Conservation (phyloP, 2,888 invertebrate genomes). For the Heteropelma amictum region DNA sequence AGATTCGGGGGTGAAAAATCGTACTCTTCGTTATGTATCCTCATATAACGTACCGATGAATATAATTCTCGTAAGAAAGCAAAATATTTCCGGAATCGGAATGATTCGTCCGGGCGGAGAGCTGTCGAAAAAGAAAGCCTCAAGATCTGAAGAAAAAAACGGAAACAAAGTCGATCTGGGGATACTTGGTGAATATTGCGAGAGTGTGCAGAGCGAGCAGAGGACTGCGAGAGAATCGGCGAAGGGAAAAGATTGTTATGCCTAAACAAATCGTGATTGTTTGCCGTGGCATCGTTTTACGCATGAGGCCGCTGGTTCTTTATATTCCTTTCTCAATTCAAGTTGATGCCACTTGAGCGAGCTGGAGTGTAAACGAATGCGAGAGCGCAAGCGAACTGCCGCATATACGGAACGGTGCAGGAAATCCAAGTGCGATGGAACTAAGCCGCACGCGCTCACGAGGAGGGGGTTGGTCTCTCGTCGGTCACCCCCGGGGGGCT, state of each 20-base stretch:
- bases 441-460: constrained; percentile 55
- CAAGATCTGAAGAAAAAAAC: not conserved
- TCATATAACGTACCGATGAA: too few relatives aligned
- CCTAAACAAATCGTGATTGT: constrained; percentile 77
- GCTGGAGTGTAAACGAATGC: constrained; percentile 72
- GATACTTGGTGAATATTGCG: not conserved
- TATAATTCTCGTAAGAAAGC: too few relatives aligned
- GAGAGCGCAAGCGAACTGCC: constrained; percentile 53
- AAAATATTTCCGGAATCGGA: too few relatives aligned
- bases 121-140: not conserved
- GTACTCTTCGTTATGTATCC: too few relatives aligned
- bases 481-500: constrained; percentile 72
- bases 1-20: not conserved
- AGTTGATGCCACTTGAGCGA: constrained; percentile 77
- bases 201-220: not conserved
- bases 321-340: constrained; percentile 75
- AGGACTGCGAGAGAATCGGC: not conserved
- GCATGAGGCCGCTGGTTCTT: constrained; percentile 76
- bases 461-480: constrained; percentile 52
- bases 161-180: not conserved
- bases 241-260: constrained; percentile 70
- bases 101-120: not conserved
- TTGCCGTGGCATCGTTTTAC: constrained; percentile 78
- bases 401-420: constrained; percentile 27
- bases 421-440: constrained; percentile 43